Conservation (phyloP, 2,888 invertebrate genomes). For the Hirtodrosophila confusa region DNA sequence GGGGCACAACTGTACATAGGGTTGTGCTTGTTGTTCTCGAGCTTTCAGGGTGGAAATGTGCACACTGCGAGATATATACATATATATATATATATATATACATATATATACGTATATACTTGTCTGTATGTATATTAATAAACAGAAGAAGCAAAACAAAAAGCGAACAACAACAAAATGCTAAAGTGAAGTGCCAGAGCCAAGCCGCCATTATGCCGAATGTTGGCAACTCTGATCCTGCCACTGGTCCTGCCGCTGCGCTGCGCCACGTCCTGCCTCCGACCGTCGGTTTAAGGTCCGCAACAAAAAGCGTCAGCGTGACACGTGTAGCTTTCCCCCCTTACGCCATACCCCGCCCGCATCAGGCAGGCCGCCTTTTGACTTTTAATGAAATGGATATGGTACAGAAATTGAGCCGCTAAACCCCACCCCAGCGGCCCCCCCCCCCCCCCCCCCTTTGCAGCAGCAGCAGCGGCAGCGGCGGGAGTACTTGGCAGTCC, state of each 20-base stretch:
- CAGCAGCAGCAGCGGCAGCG: no score
- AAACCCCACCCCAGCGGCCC: neutral
- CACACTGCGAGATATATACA: constrained; percentile 23
- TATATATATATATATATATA: no score
- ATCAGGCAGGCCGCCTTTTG: constrained; percentile 62
- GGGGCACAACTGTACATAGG: constrained; percentile 54
- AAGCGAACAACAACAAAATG: constrained; percentile 34
- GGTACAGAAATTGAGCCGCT: constrained; percentile 41
- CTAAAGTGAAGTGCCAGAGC: constrained; percentile 61
- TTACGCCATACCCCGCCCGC: constrained; percentile 21
- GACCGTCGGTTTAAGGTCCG: neutral
- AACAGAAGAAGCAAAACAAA: constrained; percentile 42
- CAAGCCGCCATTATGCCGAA: constrained; percentile 73
- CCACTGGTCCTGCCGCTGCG: constrained; percentile 32
- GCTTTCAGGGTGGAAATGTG: constrained; percentile 71
- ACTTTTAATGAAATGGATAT: constrained; percentile 80
- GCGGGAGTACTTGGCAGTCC: neutral
- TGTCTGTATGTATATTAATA: constrained; percentile 58
- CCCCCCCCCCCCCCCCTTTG: neutral
- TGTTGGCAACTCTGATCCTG: constrained; percentile 54
- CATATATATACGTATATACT: no score
- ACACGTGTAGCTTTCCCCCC: constrained; percentile 60
- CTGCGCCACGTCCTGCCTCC: constrained; percentile 13
- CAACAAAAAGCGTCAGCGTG: constrained; percentile 60
- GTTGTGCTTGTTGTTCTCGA: constrained; percentile 39